Evolutionary conservation across 92 coral and sea anemone species (phyloP).

Genomic region (Blastomussa wellsi): DNA sequence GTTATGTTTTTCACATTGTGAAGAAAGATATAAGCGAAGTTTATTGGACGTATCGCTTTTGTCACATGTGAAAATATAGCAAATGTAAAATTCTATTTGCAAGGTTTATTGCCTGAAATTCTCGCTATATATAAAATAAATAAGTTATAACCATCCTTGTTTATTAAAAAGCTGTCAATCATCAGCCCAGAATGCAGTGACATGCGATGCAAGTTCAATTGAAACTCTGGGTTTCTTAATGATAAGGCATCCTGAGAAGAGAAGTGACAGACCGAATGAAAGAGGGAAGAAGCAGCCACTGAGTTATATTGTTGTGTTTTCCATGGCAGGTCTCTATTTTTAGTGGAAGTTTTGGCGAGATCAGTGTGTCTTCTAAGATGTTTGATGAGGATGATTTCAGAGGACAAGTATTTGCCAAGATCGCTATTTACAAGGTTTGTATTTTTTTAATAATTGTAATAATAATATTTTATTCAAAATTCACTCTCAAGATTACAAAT

Average conservation of each 20-base stretch:
- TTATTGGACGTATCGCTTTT: too few species aligned
- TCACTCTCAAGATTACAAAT: too few species aligned
- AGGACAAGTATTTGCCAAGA: conserved; percentile 71
- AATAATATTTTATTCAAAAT: too few species aligned
- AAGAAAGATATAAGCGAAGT: too few species aligned
- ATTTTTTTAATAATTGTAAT: neutral
- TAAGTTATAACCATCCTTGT: neutral
- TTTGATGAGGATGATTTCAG: conserved; percentile 37
- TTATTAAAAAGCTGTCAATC: neutral
- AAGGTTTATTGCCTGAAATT: too few species aligned
- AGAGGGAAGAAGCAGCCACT: too few species aligned
- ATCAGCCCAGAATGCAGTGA: neutral
- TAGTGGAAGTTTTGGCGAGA: conserved; percentile 35
- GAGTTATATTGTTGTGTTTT: neutral
- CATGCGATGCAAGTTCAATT: neutral
- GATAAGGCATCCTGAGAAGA: neutral
- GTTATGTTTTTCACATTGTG: too few species aligned
- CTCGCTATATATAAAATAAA: too few species aligned
- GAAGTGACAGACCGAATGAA: neutral
- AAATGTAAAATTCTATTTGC: too few species aligned
- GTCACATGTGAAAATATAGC: too few species aligned
- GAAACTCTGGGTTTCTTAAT: too few species aligned
- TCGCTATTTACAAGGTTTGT: conserved; percentile 73
- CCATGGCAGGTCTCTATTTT: conserved; percentile 26
- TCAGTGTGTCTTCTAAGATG: conserved; percentile 45